phyloP scores from a whole-genome alignment of 2,888 invertebrate species.

The Eilema sororculum region DNA sequence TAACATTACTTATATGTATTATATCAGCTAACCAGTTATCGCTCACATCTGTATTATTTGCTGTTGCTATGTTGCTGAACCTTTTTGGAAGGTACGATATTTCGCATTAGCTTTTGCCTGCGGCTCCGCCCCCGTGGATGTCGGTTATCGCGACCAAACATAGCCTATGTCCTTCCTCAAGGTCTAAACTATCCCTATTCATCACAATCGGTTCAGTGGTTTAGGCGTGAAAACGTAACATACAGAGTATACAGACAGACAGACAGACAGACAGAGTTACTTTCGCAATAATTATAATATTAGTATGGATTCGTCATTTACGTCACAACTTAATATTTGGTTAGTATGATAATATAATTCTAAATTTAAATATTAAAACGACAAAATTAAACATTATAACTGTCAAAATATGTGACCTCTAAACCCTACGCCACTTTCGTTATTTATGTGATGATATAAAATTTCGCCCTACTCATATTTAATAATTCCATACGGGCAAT shows the following conservation, averaged over 20 bases:
- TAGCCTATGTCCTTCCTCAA: too few species aligned
- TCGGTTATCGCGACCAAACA: too few species aligned
- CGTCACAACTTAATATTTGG: neutral
- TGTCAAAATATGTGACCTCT: neutral
- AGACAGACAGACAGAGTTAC: too few species aligned
- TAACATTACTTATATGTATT: slow-evolving; percentile 7
- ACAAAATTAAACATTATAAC: neutral
- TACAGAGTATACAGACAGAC: too few species aligned
- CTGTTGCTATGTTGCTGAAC: neutral
- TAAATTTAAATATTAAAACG: neutral
- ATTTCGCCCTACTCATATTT: slow-evolving; percentile 3
- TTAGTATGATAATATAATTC: neutral
- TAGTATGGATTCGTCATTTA: too few species aligned
- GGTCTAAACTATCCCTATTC: too few species aligned
- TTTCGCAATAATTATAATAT: too few species aligned
- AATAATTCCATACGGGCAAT: neutral
- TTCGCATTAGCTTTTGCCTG: neutral
- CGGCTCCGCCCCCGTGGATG: too few species aligned
- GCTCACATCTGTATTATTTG: slow-evolving; percentile 1
- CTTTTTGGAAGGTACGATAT: slow-evolving; percentile 10
- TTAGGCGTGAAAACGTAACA: too few species aligned
- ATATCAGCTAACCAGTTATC: slow-evolving; percentile 17
- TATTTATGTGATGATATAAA: neutral
- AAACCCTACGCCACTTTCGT: neutral
- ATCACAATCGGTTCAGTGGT: too few species aligned